Evolutionary conservation across 2,888 invertebrate species (phyloP).

Genomic region (Xanthorhoe spadicearia): DNA sequence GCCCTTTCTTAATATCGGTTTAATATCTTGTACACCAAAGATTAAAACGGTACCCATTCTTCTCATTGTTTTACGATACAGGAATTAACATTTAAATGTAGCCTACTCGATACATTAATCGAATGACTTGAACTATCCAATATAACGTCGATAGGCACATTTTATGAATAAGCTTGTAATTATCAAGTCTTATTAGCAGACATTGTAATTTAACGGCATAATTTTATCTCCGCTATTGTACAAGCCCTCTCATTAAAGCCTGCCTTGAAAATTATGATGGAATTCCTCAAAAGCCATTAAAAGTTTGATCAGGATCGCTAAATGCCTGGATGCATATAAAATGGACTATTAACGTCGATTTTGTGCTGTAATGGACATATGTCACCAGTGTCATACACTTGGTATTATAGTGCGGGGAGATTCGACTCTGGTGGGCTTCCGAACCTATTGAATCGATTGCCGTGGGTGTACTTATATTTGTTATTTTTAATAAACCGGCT

Average conservation of each 20-base stretch:
- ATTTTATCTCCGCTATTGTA: constrained; percentile 51
- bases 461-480: constrained; percentile 68
- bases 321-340: constrained; percentile 59
- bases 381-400: constrained; percentile 62
- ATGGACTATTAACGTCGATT: constrained; percentile 59
- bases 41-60: constrained; percentile 63
- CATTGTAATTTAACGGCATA: constrained; percentile 63
- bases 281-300: constrained; percentile 65
- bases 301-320: constrained; percentile 55
- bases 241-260: constrained; percentile 40
- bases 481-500: constrained; percentile 71
- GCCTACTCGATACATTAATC: not conserved
- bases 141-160: not conserved
- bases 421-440: constrained; percentile 74
- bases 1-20: constrained; percentile 76
- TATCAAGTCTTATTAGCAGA: constrained; percentile 24
- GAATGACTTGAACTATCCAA: not conserved
- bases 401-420: constrained; percentile 52
- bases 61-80: constrained; percentile 49
- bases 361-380: constrained; percentile 60
- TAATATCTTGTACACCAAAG: constrained; percentile 74
- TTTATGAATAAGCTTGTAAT: constrained; percentile 4
- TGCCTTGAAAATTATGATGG: constrained; percentile 58
- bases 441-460: constrained; percentile 52
- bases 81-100: constrained; percentile 15